A percentile compares a stretch with the other conserved stretches of the same genome.
These are phyloP conservation scores for Trichomycterus rosablanca DNA, from an alignment of 2,113 vertebrate species.

Conservation along the genomic window DNA sequence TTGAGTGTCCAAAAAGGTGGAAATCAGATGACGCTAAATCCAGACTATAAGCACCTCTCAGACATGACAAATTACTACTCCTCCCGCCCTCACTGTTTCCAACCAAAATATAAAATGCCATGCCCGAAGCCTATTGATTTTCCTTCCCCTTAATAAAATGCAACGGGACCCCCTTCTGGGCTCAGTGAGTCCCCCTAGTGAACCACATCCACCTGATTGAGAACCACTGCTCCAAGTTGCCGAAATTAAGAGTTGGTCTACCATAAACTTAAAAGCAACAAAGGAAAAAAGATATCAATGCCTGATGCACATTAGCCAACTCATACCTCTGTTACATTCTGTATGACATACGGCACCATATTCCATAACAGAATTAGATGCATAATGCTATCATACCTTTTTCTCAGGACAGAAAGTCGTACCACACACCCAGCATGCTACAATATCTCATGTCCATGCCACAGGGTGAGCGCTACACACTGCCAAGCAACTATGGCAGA, in stretches of 20 bases:
- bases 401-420: background rate
- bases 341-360: background rate
- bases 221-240: too few species aligned
- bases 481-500: slow-evolving; percentile 32
- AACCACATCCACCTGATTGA: too few species aligned
- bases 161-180: too few species aligned
- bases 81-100: too few species aligned
- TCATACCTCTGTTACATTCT: background rate
- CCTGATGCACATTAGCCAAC: slow-evolving; percentile 9
- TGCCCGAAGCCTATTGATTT: too few species aligned
- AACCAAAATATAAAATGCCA: too few species aligned
- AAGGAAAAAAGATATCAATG: slow-evolving; percentile 4
- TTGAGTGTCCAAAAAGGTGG: too few species aligned
- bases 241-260: slow-evolving; percentile 14
- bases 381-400: background rate
- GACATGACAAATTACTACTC: too few species aligned
- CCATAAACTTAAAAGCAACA: slow-evolving; percentile 11
- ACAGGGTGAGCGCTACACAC: slow-evolving; percentile 17
- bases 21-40: too few species aligned
- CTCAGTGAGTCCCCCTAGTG: too few species aligned
- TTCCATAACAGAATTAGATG: slow-evolving; percentile 6
- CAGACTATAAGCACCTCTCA: too few species aligned
- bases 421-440: slow-evolving; percentile 8
- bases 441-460: slow-evolving; percentile 22
- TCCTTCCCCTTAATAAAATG: too few species aligned